Evolutionary conservation across 2,797 vertebrate genomes (phyloP).

Genomic region (Delichon dasypus): DNA sequence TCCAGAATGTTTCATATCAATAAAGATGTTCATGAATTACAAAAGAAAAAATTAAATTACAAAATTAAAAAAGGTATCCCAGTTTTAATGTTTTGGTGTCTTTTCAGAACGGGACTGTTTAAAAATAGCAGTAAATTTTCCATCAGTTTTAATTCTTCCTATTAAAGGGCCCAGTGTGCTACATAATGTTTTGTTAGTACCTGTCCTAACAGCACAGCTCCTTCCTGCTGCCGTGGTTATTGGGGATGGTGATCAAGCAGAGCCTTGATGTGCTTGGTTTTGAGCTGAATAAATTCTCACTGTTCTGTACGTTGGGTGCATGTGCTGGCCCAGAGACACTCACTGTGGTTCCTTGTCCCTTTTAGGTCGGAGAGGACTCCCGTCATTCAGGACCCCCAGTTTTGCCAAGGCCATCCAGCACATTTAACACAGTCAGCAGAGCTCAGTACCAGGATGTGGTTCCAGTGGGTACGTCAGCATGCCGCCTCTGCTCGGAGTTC

Average conservation of each 20-base stretch:
- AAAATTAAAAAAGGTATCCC: neutral
- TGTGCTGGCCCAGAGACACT: neutral
- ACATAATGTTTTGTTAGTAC: neutral
- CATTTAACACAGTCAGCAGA: slow-evolving; percentile 90
- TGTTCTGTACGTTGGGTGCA: fast-evolving
- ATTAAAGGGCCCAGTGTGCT: neutral
- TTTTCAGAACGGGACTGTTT: neutral
- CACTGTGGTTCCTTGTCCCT: neutral
- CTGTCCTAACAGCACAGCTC: neutral
- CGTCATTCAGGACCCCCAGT: slow-evolving; percentile 86
- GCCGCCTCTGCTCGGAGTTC: neutral
- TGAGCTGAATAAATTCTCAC: neutral
- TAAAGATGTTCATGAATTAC: neutral
- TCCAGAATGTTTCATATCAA: neutral
- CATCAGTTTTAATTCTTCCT: neutral
- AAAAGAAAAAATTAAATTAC: neutral
- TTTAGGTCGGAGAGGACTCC: slow-evolving; percentile 92
- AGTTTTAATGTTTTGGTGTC: neutral
- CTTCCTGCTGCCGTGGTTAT: neutral
- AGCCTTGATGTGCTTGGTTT: neutral
- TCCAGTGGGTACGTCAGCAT: slow-evolving; percentile 87
- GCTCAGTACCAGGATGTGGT: slow-evolving; percentile 93
- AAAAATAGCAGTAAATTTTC: neutral
- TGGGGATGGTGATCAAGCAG: neutral
- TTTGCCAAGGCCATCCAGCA: slow-evolving; percentile 90